Evolutionary conservation across 2,113 vertebrate genomes (phyloP).

Genomic region (Lonchura striata): DNA sequence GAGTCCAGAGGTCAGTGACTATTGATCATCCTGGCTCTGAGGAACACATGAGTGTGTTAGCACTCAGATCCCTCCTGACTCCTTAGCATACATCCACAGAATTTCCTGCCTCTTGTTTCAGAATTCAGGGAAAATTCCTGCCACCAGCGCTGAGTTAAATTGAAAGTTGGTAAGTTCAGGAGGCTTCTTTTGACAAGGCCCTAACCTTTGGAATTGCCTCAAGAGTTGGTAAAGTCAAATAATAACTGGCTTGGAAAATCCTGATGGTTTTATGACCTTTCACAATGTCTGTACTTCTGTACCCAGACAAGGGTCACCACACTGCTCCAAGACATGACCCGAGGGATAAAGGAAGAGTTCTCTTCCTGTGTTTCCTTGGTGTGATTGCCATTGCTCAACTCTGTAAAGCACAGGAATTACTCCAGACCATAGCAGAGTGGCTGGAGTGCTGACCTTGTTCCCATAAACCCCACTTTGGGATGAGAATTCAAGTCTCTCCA

Average conservation of each 20-base stretch:
- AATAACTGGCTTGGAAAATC: conserved; percentile 19
- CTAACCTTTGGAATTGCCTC: conserved; percentile 56
- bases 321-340: background rate
- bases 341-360: background rate
- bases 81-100: background rate
- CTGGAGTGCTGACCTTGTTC: background rate
- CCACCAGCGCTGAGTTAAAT: background rate
- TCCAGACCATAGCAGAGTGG: background rate
- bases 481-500: background rate
- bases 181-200: background rate
- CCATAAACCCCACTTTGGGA: background rate
- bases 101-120: background rate
- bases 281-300: conserved; percentile 10
- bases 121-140: background rate
- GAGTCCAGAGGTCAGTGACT: background rate
- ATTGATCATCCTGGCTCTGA: background rate
- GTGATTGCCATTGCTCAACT: background rate
- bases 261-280: conserved; percentile 40
- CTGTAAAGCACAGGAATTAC: background rate
- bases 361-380: background rate
- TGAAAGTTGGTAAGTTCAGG: background rate
- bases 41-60: background rate
- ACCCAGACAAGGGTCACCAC: conserved; percentile 36
- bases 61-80: background rate
- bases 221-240: background rate